Conservation (phyloP, 2,888 invertebrate genomes). For the Tanytarsus gracilentus region DNA sequence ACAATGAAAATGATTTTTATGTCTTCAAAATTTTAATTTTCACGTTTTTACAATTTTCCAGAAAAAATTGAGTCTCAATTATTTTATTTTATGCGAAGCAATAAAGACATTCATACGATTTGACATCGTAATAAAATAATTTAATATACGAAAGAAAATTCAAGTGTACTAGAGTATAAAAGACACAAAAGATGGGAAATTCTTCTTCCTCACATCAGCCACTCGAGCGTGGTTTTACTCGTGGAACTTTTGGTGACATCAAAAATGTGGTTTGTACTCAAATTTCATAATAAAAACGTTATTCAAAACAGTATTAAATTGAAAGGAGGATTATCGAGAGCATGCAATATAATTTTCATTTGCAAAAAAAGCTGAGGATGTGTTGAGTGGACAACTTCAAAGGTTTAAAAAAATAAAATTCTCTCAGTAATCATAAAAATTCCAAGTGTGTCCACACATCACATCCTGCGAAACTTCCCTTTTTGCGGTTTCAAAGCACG, state of each 20-base stretch:
- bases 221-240: constrained; percentile 55
- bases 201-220: constrained; percentile 76
- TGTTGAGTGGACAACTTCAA: neutral
- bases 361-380: neutral
- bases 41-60: too few species aligned
- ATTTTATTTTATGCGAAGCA: neutral
- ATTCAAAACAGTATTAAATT: neutral
- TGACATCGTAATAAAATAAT: too few species aligned
- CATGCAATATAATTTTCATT: neutral
- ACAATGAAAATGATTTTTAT: too few species aligned
- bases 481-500: too few species aligned
- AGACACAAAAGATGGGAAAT: constrained; percentile 57
- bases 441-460: too few species aligned
- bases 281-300: neutral
- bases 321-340: constrained; percentile 14
- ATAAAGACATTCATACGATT: neutral
- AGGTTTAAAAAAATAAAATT: too few species aligned
- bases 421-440: too few species aligned
- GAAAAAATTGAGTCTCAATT: too few species aligned
- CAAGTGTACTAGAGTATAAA: neutral
- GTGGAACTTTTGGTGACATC: constrained; percentile 44
- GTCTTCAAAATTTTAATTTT: too few species aligned
- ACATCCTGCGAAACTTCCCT: too few species aligned
- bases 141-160: neutral
- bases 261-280: constrained; percentile 44